Base-by-base conservation (phyloP, 1,140 invertebrate genomes). In the Patella vulgata region DNA sequence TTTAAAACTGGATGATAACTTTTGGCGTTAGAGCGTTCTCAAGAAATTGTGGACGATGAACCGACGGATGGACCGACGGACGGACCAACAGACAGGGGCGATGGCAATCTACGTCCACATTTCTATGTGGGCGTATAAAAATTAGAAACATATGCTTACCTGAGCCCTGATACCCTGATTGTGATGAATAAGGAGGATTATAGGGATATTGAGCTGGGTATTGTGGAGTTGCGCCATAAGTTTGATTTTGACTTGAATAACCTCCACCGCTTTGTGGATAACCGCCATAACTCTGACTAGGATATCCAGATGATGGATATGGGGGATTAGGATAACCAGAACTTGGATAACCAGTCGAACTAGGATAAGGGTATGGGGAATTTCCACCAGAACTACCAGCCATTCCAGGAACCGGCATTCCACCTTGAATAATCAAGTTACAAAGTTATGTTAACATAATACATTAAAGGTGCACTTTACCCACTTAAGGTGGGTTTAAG, bases 341-440 rank as follows among this genome's bases (percentile, higher is more conserved):
- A 14, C 55, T 56, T 28, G 74, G 64, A 47, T 43, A 87, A 85
- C 73, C 87, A 86, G 48, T 67, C 65, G 48, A 66, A 30, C 73
- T 68, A 65, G 75, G 59, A 53, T 82, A 3, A 8, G 51, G 56
- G 43, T 58, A 58, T 9, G 42, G 33, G 33, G 33, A 36, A 36
- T 36, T 36, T 14, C 33, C 33, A 36, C 33, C 14, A 8, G 33
- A 36, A 36, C 14, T 50, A 19, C 55, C 25, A n/a, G 23, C 28
- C 8, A 43, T 4, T 4, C 59, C 60, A 14, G 68, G 60, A 60
- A 70, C 59, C 3, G 65, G 66, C 68, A 71, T 67, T n/a, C 31
- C 50, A 33, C 47, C 67, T 57, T 31, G 47, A 62, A 52, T 5
- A 36, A n/a, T n/a, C n/a, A n/a, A n/a, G n/a, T n/a, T n/a, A n/a